Base-by-base conservation (phyloP, 2,797 vertebrate genomes). In the Lepidocolaptes lacrymiger region DNA sequence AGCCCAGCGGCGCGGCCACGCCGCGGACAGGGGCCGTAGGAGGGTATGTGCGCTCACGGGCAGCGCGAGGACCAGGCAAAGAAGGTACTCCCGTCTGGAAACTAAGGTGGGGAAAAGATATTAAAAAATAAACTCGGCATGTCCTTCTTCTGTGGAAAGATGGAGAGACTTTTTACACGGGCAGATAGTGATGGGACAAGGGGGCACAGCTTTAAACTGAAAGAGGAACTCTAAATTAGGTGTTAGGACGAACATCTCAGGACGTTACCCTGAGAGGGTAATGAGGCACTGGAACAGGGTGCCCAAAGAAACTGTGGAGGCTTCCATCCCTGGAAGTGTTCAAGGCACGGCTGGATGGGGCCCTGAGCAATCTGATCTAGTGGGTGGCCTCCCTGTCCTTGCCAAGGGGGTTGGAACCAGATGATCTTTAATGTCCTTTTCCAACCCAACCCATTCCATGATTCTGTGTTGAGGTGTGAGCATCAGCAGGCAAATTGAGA, bases 11-110 rank as follows among this genome's bases (percentile, higher is more conserved):
- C 22, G 30, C 17, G 32, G 43, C 23, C 46, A 0, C 32, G 7
- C 23, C 19, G 36, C 44, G 71, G 32, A 23, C 75, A 14, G 11
- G 23, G 12, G 19, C 2, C 10, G 1, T 5, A 61, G 6, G 14
- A 6, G 2, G 2, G n/a, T 2, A 11, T 19, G 26, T 23, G 54
- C 11, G 34, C 7, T 5, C 16, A 19, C 1, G 14, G 10, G 44
- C 72, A 58, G 58, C 17, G 1, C 11, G 46, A 21, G 62, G 39
- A 63, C 2, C 23, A 12, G 36, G 21, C 43, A 34, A 43, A 43
- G 41, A 34, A 51, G n/a, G 9, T 41, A 9, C 8, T 63, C 10
- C 27, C 4, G 4, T 36, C 28, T 66, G 39, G 66, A 89, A 88
- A 52, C 14, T 27, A 48, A 69, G 12, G 26, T 23, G 43, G 11